These are phyloP conservation scores for Apis dorsata DNA, from an alignment of 1,140 invertebrate genomes.

Conservation along the genomic window DNA sequence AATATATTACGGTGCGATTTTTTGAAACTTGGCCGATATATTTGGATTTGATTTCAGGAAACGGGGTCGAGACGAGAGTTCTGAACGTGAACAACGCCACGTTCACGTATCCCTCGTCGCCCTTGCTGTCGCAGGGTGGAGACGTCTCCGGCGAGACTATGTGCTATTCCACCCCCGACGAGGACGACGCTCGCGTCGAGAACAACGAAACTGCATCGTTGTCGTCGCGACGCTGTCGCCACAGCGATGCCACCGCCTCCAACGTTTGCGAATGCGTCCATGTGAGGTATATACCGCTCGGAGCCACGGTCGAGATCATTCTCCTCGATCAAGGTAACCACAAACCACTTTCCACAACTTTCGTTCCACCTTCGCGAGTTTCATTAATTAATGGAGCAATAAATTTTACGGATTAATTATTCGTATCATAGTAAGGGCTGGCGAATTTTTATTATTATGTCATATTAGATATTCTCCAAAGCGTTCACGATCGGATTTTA, in stretches of 20 bases:
- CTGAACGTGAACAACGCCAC: constrained; percentile 83
- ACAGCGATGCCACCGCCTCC: constrained; percentile 74
- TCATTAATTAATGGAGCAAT: too few species aligned
- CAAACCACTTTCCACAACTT: background rate
- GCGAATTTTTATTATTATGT: background rate
- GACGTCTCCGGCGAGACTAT: constrained; percentile 81
- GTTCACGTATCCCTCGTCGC: constrained; percentile 86
- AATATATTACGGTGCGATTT: too few species aligned
- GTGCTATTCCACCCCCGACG: constrained; percentile 73
- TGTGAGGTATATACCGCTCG: constrained; percentile 82
- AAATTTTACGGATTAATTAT: too few species aligned
- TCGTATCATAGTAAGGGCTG: too few species aligned
- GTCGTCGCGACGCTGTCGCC: constrained; percentile 56
- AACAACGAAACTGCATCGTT: constrained; percentile 42
- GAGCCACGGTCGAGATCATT: constrained; percentile 84
- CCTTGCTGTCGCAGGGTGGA: constrained; percentile 83
- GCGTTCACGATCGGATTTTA: too few species aligned
- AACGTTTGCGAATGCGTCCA: constrained; percentile 84
- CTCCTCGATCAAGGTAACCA: constrained; percentile 86
- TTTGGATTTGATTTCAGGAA: constrained; percentile 54
- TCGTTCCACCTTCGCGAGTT: too few species aligned
- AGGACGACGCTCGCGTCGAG: constrained; percentile 40
- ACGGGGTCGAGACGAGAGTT: constrained; percentile 70
- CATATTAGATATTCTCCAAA: background rate
- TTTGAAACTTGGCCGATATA: too few species aligned